These are phyloP conservation scores for Cavia aperea DNA, from an alignment of 2,113 vertebrate species.

Conservation along the genomic window DNA sequence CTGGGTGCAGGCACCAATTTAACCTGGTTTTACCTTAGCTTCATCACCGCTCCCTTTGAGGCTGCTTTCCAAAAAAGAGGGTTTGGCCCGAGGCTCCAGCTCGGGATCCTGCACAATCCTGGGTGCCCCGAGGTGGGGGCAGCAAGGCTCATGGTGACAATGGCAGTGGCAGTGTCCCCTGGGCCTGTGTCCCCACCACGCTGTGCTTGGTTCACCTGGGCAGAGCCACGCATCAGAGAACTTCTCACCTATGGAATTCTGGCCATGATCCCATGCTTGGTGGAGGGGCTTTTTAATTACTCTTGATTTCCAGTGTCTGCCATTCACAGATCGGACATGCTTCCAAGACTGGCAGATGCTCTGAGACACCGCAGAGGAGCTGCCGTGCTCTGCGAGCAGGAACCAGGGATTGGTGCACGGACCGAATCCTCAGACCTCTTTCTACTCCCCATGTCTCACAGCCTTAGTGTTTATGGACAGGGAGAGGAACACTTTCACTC, in stretches of 20 bases:
- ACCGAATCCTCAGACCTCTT: neutral
- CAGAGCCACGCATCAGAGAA: too few species aligned
- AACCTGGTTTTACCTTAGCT: neutral
- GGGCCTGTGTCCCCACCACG: too few species aligned
- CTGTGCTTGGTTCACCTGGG: accelerated
- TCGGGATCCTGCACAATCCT: neutral
- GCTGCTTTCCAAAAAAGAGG: neutral
- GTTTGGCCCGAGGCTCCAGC: neutral
- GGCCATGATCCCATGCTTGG: neutral
- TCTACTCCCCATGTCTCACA: too few species aligned
- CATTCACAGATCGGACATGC: neutral
- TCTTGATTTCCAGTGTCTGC: neutral
- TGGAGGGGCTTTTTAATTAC: neutral
- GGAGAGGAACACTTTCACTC: neutral
- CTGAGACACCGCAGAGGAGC: neutral
- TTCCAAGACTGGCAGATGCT: neutral
- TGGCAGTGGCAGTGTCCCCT: accelerated
- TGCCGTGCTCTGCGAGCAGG: too few species aligned
- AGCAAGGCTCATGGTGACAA: too few species aligned
- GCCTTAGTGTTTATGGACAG: neutral
- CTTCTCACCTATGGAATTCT: neutral
- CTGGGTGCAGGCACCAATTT: neutral
- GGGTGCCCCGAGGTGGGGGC: neutral
- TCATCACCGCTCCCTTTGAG: neutral
- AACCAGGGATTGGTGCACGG: neutral